Percentiles rank a stretch among this genome's conserved stretches.
phyloP scores from a whole-genome alignment of 2,113 vertebrate genomes.

The Larimichthys polyactis region DNA sequence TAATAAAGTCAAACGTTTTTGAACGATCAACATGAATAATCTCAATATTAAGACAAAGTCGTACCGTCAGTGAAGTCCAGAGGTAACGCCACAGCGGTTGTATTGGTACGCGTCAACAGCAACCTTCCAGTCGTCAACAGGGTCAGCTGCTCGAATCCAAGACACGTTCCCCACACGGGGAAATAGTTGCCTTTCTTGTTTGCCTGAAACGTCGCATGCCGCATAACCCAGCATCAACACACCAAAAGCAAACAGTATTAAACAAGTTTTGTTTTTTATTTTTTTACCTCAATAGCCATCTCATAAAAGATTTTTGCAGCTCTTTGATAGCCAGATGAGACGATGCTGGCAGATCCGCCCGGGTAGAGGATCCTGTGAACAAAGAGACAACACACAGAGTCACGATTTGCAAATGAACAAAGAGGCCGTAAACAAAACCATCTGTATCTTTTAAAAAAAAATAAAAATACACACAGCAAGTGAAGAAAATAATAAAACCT shows the following conservation, averaged over 20 bases:
- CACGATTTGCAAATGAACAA: background rate
- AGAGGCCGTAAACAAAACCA: background rate
- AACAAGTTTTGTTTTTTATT: background rate
- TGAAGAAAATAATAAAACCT: background rate
- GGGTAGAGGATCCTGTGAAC: constrained; percentile 89
- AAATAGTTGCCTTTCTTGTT: constrained; percentile 91
- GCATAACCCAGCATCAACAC: background rate
- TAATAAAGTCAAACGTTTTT: too few species aligned
- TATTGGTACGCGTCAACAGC: constrained; percentile 86
- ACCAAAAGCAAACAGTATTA: too few species aligned
- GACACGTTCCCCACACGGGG: constrained; percentile 95
- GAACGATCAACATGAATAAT: too few species aligned
- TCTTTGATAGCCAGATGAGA: constrained; percentile 85
- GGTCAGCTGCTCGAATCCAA: constrained; percentile 90
- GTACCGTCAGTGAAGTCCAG: constrained; percentile 90
- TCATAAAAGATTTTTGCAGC: constrained; percentile 88
- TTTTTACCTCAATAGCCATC: constrained; percentile 87
- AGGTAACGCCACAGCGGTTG: constrained; percentile 80
- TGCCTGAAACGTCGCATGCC: constrained; percentile 82
- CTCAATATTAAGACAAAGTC: too few species aligned
- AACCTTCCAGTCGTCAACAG: constrained; percentile 85
- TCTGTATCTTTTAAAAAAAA: too few species aligned
- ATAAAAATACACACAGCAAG: too few species aligned
- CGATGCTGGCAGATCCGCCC: constrained; percentile 87
- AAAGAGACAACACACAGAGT: background rate